Evolutionary conservation across 2,888 invertebrate genomes (phyloP), one percentile per base, ranked within the genome.

Genomic region (Cryptophagus acutangulus): DNA sequence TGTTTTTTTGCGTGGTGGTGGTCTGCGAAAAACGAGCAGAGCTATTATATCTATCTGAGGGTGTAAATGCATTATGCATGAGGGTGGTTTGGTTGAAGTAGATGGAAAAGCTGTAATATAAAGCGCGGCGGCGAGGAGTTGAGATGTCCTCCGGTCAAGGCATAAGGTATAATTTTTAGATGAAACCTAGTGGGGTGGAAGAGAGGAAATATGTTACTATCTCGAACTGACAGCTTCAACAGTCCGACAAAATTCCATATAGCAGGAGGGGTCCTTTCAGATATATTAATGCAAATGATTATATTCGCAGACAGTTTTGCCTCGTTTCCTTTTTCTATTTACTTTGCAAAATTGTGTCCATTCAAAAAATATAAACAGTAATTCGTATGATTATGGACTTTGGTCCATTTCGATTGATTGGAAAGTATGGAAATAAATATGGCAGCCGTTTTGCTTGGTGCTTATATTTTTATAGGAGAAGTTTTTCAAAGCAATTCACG

Each of bases 131-230:
- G 41, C 35, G 37, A 34, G 44, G 53, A 58, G 58, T 57, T 55
- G 62, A 57, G 56, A 57, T 55, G 59, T 59, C 60, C 63, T 57
- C 54, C 61, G 63, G 63, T 62, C 63, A 63, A 60, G 58, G 55
- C 58, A 55, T 48, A 57, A 58, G 59, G 62, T 63, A 66, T 65
- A 64, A 66, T 66, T 65, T 66, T 66, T 63, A 59, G 64, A 59
- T 59, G 55, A 61, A 31, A 59, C 53, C 59, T 61, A 64, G 61
- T 64, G 61, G 61, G 55, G 59, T 57, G 65, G 65, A 67, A 66
- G 62, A 62, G 59, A 64, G 58, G 58, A 64, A 67, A 67, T 67
- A 66, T 66, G 65, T 63, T 63, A 59, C 57, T 59, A 57, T 60
- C 61, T 56, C 56, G 47, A 52, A 54, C 51, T 57, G 63, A 62